Evolutionary conservation across 2,113 vertebrate species (phyloP).

Genomic region (Tretioscincus oriximinensis): DNA sequence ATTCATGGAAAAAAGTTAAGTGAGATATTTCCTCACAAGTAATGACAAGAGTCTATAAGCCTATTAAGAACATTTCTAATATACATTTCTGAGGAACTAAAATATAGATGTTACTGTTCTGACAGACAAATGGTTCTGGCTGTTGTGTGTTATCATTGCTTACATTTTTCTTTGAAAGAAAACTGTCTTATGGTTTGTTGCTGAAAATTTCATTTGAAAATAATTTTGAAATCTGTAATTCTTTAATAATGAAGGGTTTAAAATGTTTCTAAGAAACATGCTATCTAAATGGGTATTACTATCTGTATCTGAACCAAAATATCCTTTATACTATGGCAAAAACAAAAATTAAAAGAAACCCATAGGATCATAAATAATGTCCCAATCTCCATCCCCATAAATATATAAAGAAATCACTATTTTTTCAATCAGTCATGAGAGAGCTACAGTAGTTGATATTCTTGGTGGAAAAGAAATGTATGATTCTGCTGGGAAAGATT

Average conservation of each 20-base stretch:
- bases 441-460: not conserved
- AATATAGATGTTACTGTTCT: conserved; percentile 1
- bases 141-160: not conserved
- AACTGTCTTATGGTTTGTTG: not conserved
- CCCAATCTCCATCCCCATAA: too few species aligned
- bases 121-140: conserved; percentile 11
- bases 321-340: not conserved
- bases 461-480: conserved; percentile 8
- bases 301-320: not conserved
- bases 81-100: not conserved
- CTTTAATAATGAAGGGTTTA: not conserved
- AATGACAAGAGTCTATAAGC: conserved; percentile 1
- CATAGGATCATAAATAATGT: not conserved
- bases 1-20: not conserved
- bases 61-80: conserved; percentile 11
- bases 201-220: not conserved
- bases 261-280: not conserved
- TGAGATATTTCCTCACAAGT: not conserved
- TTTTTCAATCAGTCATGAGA: not conserved
- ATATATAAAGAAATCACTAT: not conserved
- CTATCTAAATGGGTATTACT: not conserved
- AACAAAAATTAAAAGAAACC: not conserved
- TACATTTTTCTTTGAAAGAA: not conserved
- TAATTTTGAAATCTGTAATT: not conserved
- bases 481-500: conserved; percentile 3